Evolutionary conservation across 92 coral and sea anemone species (phyloP).

Genomic region (Umimayanthus kanabou): DNA sequence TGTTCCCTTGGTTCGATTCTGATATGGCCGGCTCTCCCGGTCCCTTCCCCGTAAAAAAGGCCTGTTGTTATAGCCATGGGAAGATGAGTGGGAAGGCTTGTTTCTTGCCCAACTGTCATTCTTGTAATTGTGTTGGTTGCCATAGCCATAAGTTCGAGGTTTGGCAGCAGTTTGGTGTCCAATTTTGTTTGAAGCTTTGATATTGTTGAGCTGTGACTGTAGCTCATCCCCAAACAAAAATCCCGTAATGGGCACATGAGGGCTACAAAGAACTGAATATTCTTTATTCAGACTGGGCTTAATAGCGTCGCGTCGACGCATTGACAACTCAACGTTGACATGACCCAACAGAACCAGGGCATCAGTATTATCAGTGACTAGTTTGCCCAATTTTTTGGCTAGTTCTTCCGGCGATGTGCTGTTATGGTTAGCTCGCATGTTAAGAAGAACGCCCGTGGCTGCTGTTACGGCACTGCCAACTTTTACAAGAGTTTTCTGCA

Average conservation of each 20-base stretch:
- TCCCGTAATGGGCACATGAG: conserved; percentile 47
- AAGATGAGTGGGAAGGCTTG: background rate
- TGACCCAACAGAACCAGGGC: conserved; percentile 54
- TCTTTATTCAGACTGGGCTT: conserved; percentile 56
- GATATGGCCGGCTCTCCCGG: conserved; percentile 31
- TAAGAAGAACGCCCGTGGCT: conserved; percentile 15
- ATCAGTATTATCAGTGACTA: conserved; percentile 49
- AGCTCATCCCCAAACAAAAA: conserved; percentile 57
- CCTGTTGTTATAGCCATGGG: background rate
- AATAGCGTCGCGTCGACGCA: conserved; percentile 46
- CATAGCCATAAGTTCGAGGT: background rate
- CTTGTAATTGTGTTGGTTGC: background rate
- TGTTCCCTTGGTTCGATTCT: background rate
- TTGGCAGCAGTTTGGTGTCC: conserved; percentile 3
- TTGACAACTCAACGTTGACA: conserved; percentile 33
- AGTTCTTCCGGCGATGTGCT: background rate
- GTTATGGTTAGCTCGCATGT: background rate
- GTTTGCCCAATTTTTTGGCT: conserved; percentile 27
- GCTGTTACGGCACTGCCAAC: too few relatives aligned
- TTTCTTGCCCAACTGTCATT: conserved; percentile 1
- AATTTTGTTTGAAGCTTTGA: conserved; percentile 37
- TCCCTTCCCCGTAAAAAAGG: conserved; percentile 45
- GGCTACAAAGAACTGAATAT: conserved; percentile 35
- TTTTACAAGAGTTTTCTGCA: conserved; percentile 36
- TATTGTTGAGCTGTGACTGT: conserved; percentile 45